phyloP scores from a whole-genome alignment of 2,113 vertebrate species.

The Aythya baeri region DNA sequence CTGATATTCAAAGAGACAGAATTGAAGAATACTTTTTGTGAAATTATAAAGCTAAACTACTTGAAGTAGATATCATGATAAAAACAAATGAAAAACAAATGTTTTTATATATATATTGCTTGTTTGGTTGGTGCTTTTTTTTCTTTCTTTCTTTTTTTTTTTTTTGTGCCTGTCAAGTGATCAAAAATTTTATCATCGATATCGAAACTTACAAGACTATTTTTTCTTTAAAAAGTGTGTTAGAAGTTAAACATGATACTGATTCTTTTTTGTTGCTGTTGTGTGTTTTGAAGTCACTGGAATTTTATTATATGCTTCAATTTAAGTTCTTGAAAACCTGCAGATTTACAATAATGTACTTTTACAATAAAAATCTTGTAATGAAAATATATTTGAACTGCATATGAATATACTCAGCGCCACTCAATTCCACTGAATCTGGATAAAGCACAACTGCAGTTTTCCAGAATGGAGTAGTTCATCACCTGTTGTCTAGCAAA shows the following conservation, averaged over 20 bases:
- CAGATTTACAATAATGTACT: not conserved
- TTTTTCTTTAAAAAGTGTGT: slow-evolving; percentile 5
- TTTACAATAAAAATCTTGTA: slow-evolving; percentile 19
- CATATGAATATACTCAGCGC: not conserved
- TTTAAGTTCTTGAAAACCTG: slow-evolving; percentile 2
- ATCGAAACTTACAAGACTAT: not conserved
- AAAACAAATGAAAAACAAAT: not conserved
- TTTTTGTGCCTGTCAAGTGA: not conserved
- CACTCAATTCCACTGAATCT: not conserved
- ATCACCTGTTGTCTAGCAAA: not conserved
- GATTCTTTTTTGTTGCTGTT: slow-evolving; percentile 1
- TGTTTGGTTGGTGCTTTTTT: not conserved
- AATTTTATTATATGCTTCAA: slow-evolving; percentile 24
- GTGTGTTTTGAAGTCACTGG: slow-evolving; percentile 32
- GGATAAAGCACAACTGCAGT: not conserved
- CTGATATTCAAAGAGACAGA: not conserved
- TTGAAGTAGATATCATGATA: not conserved
- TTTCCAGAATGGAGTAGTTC: not conserved
- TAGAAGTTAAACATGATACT: slow-evolving; percentile 6
- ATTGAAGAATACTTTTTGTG: not conserved
- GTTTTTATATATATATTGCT: not conserved
- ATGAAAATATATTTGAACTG: not conserved
- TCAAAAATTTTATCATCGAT: slow-evolving; percentile 12
- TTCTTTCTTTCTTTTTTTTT: not conserved
- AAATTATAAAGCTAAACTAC: not conserved